Evolutionary conservation across 2,888 invertebrate species (phyloP), one percentile per base, ranked within the genome.

Genomic region (Drosophila atripex): DNA sequence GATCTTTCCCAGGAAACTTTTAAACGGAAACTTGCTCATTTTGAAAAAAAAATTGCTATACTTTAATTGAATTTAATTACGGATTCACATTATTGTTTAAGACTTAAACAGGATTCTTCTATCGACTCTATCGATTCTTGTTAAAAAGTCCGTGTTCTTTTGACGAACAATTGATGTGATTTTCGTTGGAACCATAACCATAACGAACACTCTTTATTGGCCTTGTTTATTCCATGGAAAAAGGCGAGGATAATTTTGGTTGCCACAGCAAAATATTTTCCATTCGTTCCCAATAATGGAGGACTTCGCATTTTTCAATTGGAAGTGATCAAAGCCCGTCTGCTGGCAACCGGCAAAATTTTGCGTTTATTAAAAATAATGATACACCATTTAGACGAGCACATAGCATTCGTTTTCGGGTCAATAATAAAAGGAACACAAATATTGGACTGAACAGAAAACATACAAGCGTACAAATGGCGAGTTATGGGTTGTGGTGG

Each of bases 341-440:
- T 28, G 55, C n/a, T n/a, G 38, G 32, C 18, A 38, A 28, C 23
- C 30, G 30, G 43, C 38, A 35, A 50, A 63, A 54, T 45, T 45
- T 18, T 46, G 41, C 12, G 51, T 63, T 55, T 61, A 64, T 55
- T 69, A 73, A 74, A 73, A 74, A 75, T 73, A 74, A 74, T 74
- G 63, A 74, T 54, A 52, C 32, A 30, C 14, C 70, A 57, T 58
- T 69, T 61, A 56, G 45, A n/a, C 18, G 28, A 7, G 25, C 14
- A 8, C 32, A 28, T 8, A 23, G n/a, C 21, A 39, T 16, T 58
- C 25, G 28, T 38, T 52, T 53, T 59, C 46, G 41, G 57, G 35
- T 52, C 46, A 57, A 68, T 57, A 52, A 9, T 41, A 18, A 41
- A 41, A 12, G 46, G 21, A 41, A 28, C 28, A 56, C 38, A 28